phyloP scores from a whole-genome alignment of 1,140 invertebrate species.

The Drosophila pallidifrons region DNA sequence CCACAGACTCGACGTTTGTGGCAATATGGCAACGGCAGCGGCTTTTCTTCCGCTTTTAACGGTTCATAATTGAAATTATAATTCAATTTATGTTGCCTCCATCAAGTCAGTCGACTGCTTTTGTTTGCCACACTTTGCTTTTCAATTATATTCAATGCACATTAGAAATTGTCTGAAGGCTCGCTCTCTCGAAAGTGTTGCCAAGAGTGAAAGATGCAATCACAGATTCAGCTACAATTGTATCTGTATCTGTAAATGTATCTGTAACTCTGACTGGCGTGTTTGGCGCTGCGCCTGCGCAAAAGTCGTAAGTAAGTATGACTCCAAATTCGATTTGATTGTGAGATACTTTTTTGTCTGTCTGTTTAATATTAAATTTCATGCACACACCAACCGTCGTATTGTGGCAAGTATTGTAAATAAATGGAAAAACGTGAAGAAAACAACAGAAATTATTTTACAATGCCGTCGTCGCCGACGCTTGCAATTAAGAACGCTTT shows the following conservation, averaged over 20 bases:
- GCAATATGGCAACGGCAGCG: constrained; percentile 40
- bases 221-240: constrained; percentile 42
- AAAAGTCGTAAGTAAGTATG: constrained; percentile 52
- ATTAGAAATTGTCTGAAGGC: constrained; percentile 64
- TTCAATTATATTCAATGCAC: constrained; percentile 73
- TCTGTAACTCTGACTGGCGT: constrained; percentile 49
- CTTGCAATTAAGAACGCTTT: constrained; percentile 80
- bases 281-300: constrained; percentile 57
- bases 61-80: constrained; percentile 82
- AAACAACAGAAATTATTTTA: constrained; percentile 51
- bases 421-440: constrained; percentile 30
- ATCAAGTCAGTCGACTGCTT: neutral
- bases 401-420: constrained; percentile 42
- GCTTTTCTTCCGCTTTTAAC: constrained; percentile 81
- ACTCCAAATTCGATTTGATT: constrained; percentile 64
- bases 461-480: constrained; percentile 58
- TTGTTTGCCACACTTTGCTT: constrained; percentile 70
- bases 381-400: constrained; percentile 30
- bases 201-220: constrained; percentile 63
- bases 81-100: constrained; percentile 68
- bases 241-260: constrained; percentile 26
- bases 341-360: constrained; percentile 26
- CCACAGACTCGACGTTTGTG: constrained; percentile 5
- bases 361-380: constrained; percentile 47
- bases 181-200: constrained; percentile 42